Base-by-base conservation (phyloP, 1,140 invertebrate genomes). In the Tetramorium parvispinum region DNA sequence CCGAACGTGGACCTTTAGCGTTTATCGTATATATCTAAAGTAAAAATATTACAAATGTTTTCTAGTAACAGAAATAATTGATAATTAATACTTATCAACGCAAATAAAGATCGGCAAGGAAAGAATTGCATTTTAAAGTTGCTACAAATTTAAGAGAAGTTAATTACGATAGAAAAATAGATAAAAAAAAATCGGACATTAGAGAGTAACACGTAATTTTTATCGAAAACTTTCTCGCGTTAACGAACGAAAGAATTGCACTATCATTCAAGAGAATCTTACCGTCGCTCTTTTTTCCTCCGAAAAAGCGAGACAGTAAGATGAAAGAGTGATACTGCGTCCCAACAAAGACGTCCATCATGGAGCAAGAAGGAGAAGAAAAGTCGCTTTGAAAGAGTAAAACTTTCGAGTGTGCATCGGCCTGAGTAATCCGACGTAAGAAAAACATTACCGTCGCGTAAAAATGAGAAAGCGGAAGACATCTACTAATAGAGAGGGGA, bases 311-410 rank as follows among this genome's bases (percentile, higher is more conserved):
- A 81, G 21, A 5, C 21, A 40, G 37, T 37, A 21, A 57, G 11
- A 57, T 43, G 32, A 57, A 82, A 73, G 37, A 71, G 18, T 43
- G 18, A 49, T 57, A 57, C 46, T n/a, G 8, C 59, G 32, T 61
- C 24, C 21, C 65, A 53, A 49, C 55, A 70, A 37, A 4, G 11
- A 61, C 49, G 71, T 75, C 18, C 40, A 51, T 59, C 40, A 37
- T 1, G 27, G 6, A 24, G 65, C 40, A 65, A 55, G n/a, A 53
- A 18, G 32, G 18, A 40, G 40, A 65, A 40, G 10, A 66, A 16
- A 46, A 78, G 27, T 51, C 82, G 59, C 46, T 85, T 75, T 73
- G 55, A 75, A 59, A 82, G 65, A 73, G 40, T 82, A 73, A 82
- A 83, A 73, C 53, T 83, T 40, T 83, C 27, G 43, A 61, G 55